These are phyloP conservation scores for Danio kyathit DNA, from an alignment of 2,797 vertebrate species.

Conservation along the genomic window DNA sequence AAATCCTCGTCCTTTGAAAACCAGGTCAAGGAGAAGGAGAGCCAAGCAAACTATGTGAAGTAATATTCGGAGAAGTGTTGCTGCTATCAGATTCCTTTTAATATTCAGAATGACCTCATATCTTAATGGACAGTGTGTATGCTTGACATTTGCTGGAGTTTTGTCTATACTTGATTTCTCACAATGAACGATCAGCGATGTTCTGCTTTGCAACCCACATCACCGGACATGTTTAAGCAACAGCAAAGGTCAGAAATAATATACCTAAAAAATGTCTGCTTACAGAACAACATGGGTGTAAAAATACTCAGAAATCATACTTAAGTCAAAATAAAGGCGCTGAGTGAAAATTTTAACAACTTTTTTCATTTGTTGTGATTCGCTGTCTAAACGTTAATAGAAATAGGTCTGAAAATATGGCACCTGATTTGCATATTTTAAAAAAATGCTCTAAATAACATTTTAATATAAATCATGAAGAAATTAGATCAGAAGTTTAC, in stretches of 20 bases:
- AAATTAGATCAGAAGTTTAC: too few relatives aligned
- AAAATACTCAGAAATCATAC: too few relatives aligned
- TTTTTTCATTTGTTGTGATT: too few relatives aligned
- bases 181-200: constrained; percentile 1
- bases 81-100: neutral
- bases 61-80: constrained; percentile 40
- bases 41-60: neutral
- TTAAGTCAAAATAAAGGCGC: too few relatives aligned
- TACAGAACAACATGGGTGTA: constrained; percentile 1
- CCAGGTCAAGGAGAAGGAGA: constrained; percentile 33
- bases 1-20: constrained; percentile 4
- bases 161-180: constrained; percentile 8
- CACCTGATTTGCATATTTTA: too few relatives aligned
- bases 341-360: too few relatives aligned
- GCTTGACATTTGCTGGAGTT: constrained; percentile 6
- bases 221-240: constrained; percentile 10
- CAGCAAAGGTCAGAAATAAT: neutral
- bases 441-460: too few relatives aligned
- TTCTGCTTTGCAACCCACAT: constrained; percentile 18
- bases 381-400: too few relatives aligned
- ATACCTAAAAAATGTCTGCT: neutral
- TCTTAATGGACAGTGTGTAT: constrained; percentile 5
- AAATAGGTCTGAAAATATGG: too few relatives aligned
- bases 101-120: neutral
- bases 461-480: too few relatives aligned